Evolutionary conservation across 2,113 vertebrate genomes (phyloP).

Genomic region (Sterrhoptilus dennistouni): DNA sequence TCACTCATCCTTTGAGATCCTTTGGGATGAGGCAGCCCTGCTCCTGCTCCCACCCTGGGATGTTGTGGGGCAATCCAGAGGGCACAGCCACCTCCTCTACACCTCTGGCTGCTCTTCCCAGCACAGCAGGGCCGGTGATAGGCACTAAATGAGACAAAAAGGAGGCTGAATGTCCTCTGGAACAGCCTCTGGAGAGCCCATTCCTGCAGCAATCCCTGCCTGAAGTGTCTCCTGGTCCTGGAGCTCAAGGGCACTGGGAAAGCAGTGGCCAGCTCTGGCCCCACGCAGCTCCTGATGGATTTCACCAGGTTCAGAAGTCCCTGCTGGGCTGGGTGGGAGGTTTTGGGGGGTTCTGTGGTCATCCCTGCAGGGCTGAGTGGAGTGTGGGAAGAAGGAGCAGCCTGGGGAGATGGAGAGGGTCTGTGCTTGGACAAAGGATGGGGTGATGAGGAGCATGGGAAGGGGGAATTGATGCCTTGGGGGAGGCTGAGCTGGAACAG

Average conservation of each 20-base stretch:
- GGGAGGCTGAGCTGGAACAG: no score
- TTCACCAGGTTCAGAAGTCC: background rate
- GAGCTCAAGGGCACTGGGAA: background rate
- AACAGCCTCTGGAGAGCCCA: background rate
- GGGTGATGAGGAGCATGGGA: background rate
- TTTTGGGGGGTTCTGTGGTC: background rate
- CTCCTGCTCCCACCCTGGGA: background rate
- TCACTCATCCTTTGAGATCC: background rate
- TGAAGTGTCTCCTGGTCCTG: no score
- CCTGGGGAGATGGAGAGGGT: no score
- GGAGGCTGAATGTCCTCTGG: background rate
- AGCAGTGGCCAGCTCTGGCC: no score
- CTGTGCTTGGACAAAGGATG: no score
- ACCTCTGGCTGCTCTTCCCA: background rate
- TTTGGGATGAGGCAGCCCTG: rapidly evolving
- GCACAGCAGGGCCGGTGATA: background rate
- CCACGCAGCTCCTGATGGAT: background rate
- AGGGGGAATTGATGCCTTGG: no score
- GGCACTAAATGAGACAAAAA: background rate
- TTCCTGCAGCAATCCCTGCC: background rate
- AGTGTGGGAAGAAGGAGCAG: background rate
- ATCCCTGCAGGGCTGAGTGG: rapidly evolving
- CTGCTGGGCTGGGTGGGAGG: rapidly evolving
- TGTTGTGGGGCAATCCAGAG: background rate
- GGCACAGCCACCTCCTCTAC: background rate